Evolutionary conservation across 1,140 invertebrate genomes (phyloP).

Genomic region (Eurosta solidaginis): DNA sequence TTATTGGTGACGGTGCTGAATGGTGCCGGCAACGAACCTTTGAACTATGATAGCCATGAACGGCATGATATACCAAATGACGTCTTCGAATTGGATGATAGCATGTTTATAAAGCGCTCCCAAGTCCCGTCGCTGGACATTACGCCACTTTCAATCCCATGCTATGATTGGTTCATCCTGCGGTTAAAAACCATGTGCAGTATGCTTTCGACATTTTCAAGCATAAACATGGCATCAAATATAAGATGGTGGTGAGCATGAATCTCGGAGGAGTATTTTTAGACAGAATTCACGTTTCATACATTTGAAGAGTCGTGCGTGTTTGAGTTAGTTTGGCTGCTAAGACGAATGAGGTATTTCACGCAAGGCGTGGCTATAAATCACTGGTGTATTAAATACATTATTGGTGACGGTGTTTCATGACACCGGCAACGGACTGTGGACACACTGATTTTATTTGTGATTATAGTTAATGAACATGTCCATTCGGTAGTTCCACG

Average conservation of each 20-base stretch:
- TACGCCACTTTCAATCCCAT: slow-evolving; percentile 90
- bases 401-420: no score
- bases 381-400: slow-evolving; percentile 72
- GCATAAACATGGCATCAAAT: slow-evolving; percentile 73
- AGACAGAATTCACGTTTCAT: slow-evolving; percentile 88
- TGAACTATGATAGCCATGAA: slow-evolving; percentile 79
- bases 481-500: slow-evolving; percentile 95
- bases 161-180: slow-evolving; percentile 81
- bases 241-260: slow-evolving; percentile 71
- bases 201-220: slow-evolving; percentile 80
- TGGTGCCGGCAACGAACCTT: slow-evolving; percentile 71
- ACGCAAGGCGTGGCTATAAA: slow-evolving; percentile 76
- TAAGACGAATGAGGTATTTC: slow-evolving; percentile 76
- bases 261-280: slow-evolving; percentile 77
- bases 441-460: slow-evolving; percentile 86
- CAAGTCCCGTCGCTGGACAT: slow-evolving; percentile 80
- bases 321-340: slow-evolving; percentile 85
- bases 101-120: slow-evolving; percentile 73
- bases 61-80: slow-evolving; percentile 69
- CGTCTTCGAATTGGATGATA: slow-evolving; percentile 71
- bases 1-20: slow-evolving; percentile 81
- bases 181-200: slow-evolving; percentile 74
- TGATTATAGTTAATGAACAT: slow-evolving; percentile 94
- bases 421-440: no score
- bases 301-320: slow-evolving; percentile 81